Evolutionary conservation across 2,888 invertebrate genomes (phyloP), one percentile per base, ranked within the genome.

Genomic region (Dione juno): DNA sequence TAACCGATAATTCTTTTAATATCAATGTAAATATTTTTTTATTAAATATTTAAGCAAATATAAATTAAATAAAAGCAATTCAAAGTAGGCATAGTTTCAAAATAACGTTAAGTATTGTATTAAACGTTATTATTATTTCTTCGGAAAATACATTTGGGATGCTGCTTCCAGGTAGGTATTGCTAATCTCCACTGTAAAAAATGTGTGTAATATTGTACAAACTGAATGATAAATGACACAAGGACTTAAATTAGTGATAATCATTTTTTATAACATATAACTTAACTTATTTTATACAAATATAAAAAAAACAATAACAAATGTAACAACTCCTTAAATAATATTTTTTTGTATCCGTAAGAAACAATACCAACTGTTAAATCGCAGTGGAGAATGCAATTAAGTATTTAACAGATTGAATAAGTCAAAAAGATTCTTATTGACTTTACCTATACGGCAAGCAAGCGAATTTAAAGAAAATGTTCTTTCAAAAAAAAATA

Each of bases 281-380:
- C 16, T 16, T n/a, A 6, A 43, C 2, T 45, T 13, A 48, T 21
- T 10, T 28, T 28, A 61, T 43, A 28, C 19, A n/a, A 5, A 21
- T 14, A 21, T 21, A n/a, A 9, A 11, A 28, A 43, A 45, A 61
- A 14, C 10, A 19, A 35, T 1, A 21, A 58, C 1, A 40, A 14
- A n/a, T 0, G 8, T 28, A 10, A 35, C 16, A 28, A 45, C 11
- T 11, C 28, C n/a, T n/a, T 19, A 7, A 50, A 48, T 48, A 43
- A 19, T 14, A 40, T 52, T 40, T 16, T 19, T 21, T 48, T 50
- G 63, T 67, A 75, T 79, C 81, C 81, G 77, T 79, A 84, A 85
- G 85, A 86, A 87, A 86, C 87, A 85, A 87, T 85, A 85, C 81
- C 71, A 76, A 76, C 67, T 41, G n/a, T 45, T 75, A 76, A 52